Base-by-base conservation (phyloP, 1,140 invertebrate genomes). In the Plectrocnemia conspersa region DNA sequence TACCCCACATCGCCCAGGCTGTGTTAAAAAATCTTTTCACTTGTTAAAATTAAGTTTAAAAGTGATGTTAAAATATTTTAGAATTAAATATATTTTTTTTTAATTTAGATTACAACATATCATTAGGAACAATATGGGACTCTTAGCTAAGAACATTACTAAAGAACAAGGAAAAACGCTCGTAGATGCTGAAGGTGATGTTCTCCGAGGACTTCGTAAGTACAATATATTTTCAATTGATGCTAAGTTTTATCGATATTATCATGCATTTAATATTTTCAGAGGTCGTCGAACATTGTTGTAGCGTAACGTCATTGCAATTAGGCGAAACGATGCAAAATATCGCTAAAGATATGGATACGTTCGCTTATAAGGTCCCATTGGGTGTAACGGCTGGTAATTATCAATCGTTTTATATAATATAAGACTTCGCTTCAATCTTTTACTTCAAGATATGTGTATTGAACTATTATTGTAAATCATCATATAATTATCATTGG, bases 111-210 rank as follows among this genome's bases (percentile, higher is more conserved):
- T 83, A 52, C 80, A 82, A 57, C 75, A 79, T 1, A 67, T 82
- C 21, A 74, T 84, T 59, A 72, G 81, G 63, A 74, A 77, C 15
- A 83, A 84, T 63, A 79, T 92, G 82, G 87, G 89, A 77, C 83
- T 89, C 67, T 74, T 99, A 50, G 95, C 95, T 1, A 83, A 86
- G 54, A 95, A 87, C 68, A 90, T 99, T 25, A 98, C 97, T 9
- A 73, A 80, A 63, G 97, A 99, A 76, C 97, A 99, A 77, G 97
- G 97, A 19, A 99, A 99, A 73, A 99, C 97, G 0, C 75, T 95
- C 41, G 81, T 85, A 16, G 97, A 99, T 78, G 97, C 97, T 19
- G 94, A 98, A 70, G 97, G 97, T 41, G 97, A 99, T 78, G 96
- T 99, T 3, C 79, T 96, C 36, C 80, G 97, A 68, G 97, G 97